Conservation (phyloP, 2,113 vertebrate species). For the Carassius carassius region DNA sequence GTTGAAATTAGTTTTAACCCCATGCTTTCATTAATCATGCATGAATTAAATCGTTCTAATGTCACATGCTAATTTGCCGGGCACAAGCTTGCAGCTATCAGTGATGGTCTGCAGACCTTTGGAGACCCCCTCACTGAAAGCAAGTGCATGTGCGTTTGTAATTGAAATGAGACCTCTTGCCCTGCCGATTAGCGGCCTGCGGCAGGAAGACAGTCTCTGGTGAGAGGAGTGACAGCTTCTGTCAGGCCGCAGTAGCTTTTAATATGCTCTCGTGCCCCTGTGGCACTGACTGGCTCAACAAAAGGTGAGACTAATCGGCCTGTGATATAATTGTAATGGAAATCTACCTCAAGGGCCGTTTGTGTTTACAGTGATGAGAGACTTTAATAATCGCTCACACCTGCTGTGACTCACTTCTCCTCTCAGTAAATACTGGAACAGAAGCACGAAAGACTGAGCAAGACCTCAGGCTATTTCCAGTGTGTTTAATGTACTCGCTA, state of each 20-base stretch:
- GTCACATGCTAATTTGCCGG: neutral
- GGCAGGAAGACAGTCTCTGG: neutral
- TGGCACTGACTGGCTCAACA: neutral
- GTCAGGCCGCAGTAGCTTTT: slow-evolving; percentile 7
- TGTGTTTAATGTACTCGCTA: too few relatives aligned
- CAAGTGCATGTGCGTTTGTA: neutral
- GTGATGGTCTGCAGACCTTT: neutral
- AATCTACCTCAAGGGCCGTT: slow-evolving; percentile 5
- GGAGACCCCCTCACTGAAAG: neutral
- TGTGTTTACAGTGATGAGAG: neutral
- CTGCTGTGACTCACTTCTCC: neutral
- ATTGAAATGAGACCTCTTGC: slow-evolving; percentile 30
- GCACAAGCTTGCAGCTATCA: neutral
- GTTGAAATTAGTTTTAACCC: neutral
- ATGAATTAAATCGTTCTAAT: slow-evolving; percentile 13
- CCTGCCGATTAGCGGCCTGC: neutral
- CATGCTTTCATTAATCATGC: neutral
- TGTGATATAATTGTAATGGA: neutral
- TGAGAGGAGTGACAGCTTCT: slow-evolving; percentile 10
- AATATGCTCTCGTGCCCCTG: neutral
- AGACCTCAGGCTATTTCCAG: too few relatives aligned
- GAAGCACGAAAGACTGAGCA: too few relatives aligned
- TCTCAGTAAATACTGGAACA: neutral
- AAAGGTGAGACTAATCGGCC: neutral
- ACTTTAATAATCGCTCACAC: slow-evolving; percentile 8